A percentile compares a stretch with the other conserved stretches of the same genome.
These are phyloP conservation scores for Dendrophyllia cribrosa DNA, from an alignment of 64 coral and sea anemone species.

Conservation along the genomic window DNA sequence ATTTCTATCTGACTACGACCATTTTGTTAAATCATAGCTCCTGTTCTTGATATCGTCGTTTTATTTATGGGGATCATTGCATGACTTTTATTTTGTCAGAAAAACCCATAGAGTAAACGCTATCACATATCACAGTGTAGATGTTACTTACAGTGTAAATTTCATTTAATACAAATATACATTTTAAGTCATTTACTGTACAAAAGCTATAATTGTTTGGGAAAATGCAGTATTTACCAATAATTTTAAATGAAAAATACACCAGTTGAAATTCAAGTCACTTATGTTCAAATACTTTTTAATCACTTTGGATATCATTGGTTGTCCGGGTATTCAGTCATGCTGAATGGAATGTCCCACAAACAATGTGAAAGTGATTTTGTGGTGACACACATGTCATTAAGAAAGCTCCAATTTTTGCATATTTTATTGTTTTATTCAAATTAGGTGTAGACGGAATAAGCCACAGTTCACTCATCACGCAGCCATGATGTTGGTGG, in stretches of 20 bases:
- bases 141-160: too few relatives aligned
- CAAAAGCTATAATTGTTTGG: too few relatives aligned
- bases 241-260: too few relatives aligned
- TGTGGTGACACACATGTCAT: slow-evolving; percentile 2
- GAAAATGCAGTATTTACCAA: too few relatives aligned
- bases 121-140: neutral
- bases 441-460: neutral
- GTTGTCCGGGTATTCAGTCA: neutral
- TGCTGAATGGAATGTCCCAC: neutral
- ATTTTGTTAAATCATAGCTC: too few relatives aligned
- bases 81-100: too few relatives aligned
- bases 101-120: neutral
- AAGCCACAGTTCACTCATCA: neutral
- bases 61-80: too few relatives aligned
- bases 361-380: neutral
- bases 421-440: slow-evolving; percentile 10
- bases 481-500: neutral
- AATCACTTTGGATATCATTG: neutral
- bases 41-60: too few relatives aligned
- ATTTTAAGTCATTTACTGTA: too few relatives aligned
- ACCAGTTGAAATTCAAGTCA: too few relatives aligned
- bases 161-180: too few relatives aligned
- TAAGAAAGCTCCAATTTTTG: neutral
- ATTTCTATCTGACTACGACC: too few relatives aligned
- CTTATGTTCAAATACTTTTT: neutral